A percentile compares a stretch with the other conserved stretches of the same genome.
Conservation (phyloP, 2,888 invertebrate species). For the Trachelus tabidus region DNA sequence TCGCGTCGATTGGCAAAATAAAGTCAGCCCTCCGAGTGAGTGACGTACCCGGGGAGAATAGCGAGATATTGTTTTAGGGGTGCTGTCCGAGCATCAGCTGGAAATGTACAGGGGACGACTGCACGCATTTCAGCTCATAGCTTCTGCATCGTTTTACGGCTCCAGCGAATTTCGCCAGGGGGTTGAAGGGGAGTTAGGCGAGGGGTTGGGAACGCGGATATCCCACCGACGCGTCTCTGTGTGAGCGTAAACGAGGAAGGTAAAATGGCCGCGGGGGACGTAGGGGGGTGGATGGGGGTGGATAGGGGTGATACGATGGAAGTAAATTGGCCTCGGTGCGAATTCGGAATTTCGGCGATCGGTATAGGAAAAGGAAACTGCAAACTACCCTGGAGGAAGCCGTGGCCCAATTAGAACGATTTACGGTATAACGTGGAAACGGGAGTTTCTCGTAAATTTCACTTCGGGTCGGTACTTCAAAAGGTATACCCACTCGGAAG, state of each 20-base stretch:
- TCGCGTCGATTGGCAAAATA: too few relatives aligned
- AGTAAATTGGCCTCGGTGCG: too few relatives aligned
- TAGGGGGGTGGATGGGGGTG: too few relatives aligned
- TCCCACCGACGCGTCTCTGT: too few relatives aligned
- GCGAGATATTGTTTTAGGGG: constrained; percentile 37
- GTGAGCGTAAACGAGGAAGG: too few relatives aligned
- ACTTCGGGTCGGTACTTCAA: not conserved
- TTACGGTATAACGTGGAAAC: not conserved
- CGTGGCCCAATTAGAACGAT: constrained; percentile 1
- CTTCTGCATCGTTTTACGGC: constrained; percentile 24
- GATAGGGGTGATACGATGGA: too few relatives aligned
- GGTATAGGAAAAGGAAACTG: too few relatives aligned
- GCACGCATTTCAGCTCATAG: constrained; percentile 21
- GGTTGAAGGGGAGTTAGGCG: constrained; percentile 8
- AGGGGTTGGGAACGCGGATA: too few relatives aligned
- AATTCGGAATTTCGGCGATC: too few relatives aligned
- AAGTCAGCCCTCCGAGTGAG: too few relatives aligned
- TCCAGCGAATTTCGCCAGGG: constrained; percentile 25
- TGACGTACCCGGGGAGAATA: not conserved
- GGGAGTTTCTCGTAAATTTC: not conserved
- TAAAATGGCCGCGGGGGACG: too few relatives aligned
- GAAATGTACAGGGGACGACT: constrained; percentile 33
- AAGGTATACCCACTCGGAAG: not conserved
- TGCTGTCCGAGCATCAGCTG: constrained; percentile 35
- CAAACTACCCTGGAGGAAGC: too few relatives aligned